These are phyloP conservation scores for Thymallus thymallus DNA, from an alignment of 2,113 vertebrate species.

Conservation along the genomic window DNA sequence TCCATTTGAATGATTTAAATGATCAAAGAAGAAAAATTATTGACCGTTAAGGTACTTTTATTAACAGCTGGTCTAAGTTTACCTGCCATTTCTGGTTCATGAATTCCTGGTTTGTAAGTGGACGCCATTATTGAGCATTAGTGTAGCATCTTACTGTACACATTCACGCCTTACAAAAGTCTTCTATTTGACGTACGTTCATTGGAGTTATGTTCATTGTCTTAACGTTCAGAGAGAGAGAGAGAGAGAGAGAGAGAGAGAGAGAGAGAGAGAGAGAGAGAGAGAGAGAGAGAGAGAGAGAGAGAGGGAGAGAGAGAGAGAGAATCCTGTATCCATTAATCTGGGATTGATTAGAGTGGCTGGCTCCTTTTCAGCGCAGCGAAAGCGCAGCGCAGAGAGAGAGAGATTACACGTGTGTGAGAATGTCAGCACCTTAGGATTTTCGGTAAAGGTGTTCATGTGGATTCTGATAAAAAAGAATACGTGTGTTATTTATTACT, in stretches of 20 bases:
- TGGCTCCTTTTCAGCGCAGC: too few relatives aligned
- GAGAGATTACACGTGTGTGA: not conserved
- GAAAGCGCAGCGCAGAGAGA: too few relatives aligned
- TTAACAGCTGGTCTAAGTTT: slow-evolving; percentile 49
- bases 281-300: too few relatives aligned
- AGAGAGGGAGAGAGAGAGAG: slow-evolving; percentile 31
- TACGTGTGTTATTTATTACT: slow-evolving; percentile 37
- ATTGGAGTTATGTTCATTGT: slow-evolving; percentile 45
- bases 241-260: too few relatives aligned
- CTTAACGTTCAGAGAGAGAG: slow-evolving; percentile 15
- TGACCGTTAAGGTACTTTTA: slow-evolving; percentile 45
- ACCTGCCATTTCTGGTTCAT: slow-evolving; percentile 49
- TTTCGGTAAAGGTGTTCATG: slow-evolving; percentile 48
- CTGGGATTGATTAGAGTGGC: too few relatives aligned
- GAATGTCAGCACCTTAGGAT: slow-evolving; percentile 31
- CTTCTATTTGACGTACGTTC: slow-evolving; percentile 54
- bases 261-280: too few relatives aligned
- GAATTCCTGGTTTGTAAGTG: slow-evolving; percentile 39
- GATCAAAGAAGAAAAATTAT: slow-evolving; percentile 36
- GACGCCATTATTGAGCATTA: slow-evolving; percentile 68
- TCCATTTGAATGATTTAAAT: slow-evolving; percentile 18
- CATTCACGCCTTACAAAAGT: slow-evolving; percentile 75
- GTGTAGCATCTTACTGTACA: slow-evolving; percentile 76
- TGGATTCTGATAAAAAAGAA: slow-evolving; percentile 47
- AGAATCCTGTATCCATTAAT: too few relatives aligned